Evolutionary conservation across 2,113 vertebrate species (phyloP).

Genomic region (Microtus ochrogaster): DNA sequence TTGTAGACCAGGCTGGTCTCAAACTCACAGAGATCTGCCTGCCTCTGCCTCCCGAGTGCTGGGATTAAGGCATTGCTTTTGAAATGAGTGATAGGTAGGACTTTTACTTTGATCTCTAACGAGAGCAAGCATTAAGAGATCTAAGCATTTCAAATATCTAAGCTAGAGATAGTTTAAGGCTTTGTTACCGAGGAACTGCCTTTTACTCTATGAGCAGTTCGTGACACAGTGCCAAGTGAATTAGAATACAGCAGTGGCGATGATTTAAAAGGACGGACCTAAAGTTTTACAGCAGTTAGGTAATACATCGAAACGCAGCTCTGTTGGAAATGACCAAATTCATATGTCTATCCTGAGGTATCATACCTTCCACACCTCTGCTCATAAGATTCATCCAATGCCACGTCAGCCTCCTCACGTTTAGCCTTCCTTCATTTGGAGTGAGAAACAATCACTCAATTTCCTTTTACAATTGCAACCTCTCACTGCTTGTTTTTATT

Average conservation of each 20-base stretch:
- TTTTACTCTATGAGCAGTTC: neutral
- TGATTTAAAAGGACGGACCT: neutral
- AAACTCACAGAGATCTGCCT: too few relatives aligned
- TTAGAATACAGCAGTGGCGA: neutral
- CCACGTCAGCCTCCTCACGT: neutral
- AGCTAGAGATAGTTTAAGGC: neutral
- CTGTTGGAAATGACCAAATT: neutral
- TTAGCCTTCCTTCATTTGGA: neutral
- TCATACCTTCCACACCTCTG: neutral
- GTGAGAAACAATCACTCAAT: neutral
- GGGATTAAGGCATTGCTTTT: too few relatives aligned
- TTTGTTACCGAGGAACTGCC: neutral
- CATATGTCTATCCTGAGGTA: neutral
- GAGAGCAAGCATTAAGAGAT: neutral
- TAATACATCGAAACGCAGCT: neutral
- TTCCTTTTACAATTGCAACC: neutral
- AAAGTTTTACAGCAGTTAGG: neutral
- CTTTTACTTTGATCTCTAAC: neutral
- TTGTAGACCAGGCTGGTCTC: too few relatives aligned
- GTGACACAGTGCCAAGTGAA: neutral
- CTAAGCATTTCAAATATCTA: slow-evolving; percentile 2
- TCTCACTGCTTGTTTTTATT: neutral
- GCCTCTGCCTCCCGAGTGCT: too few relatives aligned
- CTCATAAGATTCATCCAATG: neutral
- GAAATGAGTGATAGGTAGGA: neutral